Conservation (phyloP, 2,797 vertebrate species). For the Anguilla obscura region DNA sequence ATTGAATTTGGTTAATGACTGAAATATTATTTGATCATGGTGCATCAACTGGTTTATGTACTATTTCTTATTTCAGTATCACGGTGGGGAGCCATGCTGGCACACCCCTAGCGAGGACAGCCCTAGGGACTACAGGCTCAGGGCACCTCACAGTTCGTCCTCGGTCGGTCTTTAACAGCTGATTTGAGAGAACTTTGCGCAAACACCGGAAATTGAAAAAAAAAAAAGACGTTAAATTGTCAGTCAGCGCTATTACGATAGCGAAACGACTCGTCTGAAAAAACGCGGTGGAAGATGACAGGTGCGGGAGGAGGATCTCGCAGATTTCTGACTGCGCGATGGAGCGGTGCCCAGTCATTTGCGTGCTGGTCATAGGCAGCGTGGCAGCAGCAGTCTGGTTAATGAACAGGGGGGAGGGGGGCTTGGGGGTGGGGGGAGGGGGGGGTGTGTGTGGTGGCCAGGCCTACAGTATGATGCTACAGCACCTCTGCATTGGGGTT, state of each 20-base stretch:
- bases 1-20: background rate
- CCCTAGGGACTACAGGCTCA: background rate
- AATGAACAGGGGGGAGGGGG: background rate
- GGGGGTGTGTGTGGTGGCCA: background rate
- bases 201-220: background rate
- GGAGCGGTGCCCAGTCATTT: background rate
- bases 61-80: no score
- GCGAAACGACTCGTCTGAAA: background rate
- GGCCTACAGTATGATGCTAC: background rate
- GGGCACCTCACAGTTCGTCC: background rate
- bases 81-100: no score
- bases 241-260: background rate
- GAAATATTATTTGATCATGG: background rate
- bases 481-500: background rate
- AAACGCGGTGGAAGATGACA: background rate
- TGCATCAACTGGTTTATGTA: background rate
- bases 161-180: background rate
- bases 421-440: background rate
- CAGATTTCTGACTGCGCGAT: background rate
- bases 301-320: background rate
- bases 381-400: background rate
- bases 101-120: no score
- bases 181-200: background rate
- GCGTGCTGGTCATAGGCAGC: background rate
- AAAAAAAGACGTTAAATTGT: background rate